Percentiles rank a stretch among this genome's conserved stretches.
phyloP scores from a whole-genome alignment of 2,888 invertebrate species.

The Chaitophorus viminalis region DNA sequence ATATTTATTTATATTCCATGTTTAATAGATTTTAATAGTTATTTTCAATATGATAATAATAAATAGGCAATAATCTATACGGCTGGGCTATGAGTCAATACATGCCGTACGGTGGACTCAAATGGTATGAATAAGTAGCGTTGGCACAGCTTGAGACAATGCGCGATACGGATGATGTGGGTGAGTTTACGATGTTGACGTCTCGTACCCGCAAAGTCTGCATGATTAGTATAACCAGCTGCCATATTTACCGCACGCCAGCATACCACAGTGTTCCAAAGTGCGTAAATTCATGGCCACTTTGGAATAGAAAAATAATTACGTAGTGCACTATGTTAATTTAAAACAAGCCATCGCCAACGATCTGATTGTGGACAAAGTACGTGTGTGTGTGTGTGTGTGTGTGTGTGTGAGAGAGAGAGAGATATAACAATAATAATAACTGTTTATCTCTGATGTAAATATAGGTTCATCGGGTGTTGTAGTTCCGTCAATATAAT shows the following conservation, averaged over 20 bases:
- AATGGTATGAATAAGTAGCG: not conserved
- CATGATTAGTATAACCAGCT: not conserved
- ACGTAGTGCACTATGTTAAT: not conserved
- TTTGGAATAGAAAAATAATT: not conserved
- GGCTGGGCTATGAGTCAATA: not conserved
- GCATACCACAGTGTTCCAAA: not conserved
- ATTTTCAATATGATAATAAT: too few relatives aligned
- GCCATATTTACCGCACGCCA: not conserved
- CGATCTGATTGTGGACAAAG: not conserved
- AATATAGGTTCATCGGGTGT: not conserved
- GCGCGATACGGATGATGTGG: not conserved
- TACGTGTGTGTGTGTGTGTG: not conserved
- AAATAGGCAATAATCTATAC: not conserved
- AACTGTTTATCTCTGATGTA: not conserved
- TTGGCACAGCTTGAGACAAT: not conserved
- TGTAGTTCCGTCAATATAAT: not conserved
- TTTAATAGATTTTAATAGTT: too few relatives aligned
- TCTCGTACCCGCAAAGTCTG: not conserved
- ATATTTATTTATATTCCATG: too few relatives aligned
- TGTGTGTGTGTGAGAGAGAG: not conserved
- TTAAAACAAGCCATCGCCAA: not conserved
- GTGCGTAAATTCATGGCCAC: not conserved
- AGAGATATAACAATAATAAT: too few relatives aligned
- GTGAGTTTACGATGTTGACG: not conserved
- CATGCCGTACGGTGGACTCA: not conserved